phyloP scores from a whole-genome alignment of 2,113 vertebrate species.

The Platanista minor region DNA sequence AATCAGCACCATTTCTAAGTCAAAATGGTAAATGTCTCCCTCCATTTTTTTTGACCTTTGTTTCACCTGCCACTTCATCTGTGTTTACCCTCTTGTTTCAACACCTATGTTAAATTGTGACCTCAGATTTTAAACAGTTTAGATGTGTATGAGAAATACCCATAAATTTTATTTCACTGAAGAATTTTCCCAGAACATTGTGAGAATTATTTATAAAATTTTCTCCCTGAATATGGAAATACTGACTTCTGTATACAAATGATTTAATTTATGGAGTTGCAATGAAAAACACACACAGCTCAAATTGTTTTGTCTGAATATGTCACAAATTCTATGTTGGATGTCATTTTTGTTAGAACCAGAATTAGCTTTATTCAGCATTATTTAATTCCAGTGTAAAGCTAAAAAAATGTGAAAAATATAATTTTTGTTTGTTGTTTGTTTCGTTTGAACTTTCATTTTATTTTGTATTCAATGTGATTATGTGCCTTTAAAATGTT shows the following conservation, averaged over 20 bases:
- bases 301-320: slow-evolving; percentile 64
- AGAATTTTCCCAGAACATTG: slow-evolving; percentile 23
- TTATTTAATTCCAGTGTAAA: slow-evolving; percentile 65
- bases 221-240: slow-evolving; percentile 30
- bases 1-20: slow-evolving; percentile 23
- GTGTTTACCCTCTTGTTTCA: slow-evolving; percentile 66
- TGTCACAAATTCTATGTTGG: slow-evolving; percentile 65
- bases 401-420: slow-evolving; percentile 59
- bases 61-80: slow-evolving; percentile 53
- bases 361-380: slow-evolving; percentile 67
- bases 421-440: slow-evolving; percentile 72
- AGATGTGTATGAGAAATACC: slow-evolving; percentile 47
- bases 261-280: slow-evolving; percentile 29
- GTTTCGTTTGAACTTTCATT: slow-evolving; percentile 71
- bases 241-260: not conserved
- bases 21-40: slow-evolving; percentile 43
- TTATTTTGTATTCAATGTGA: slow-evolving; percentile 81
- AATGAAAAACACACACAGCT: slow-evolving; percentile 47
- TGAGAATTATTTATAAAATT: not conserved
- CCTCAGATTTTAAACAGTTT: slow-evolving; percentile 72
- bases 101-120: slow-evolving; percentile 59
- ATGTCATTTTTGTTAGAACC: slow-evolving; percentile 67
- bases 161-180: not conserved
- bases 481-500: slow-evolving; percentile 88
- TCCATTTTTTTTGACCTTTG: slow-evolving; percentile 48